Conservation (phyloP, 1,140 invertebrate genomes). For the Leptinotarsa texana region DNA sequence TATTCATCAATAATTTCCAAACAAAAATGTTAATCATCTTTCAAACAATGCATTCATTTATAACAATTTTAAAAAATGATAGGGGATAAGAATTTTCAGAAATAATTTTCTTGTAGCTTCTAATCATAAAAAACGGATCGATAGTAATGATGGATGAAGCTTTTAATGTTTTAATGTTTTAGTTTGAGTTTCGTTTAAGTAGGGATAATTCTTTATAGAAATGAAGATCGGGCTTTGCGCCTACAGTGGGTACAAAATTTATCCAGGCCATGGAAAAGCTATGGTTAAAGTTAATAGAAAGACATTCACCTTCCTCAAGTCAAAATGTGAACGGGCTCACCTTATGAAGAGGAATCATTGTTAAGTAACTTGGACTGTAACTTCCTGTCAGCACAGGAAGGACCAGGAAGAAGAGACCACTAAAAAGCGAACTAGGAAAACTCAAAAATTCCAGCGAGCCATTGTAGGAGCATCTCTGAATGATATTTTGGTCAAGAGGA, state of each 20-base stretch:
- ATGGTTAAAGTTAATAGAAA: slow-evolving; percentile 98
- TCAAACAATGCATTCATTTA: no score
- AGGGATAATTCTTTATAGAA: slow-evolving; percentile 30
- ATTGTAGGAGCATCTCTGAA: slow-evolving; percentile 96
- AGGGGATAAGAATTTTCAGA: no score
- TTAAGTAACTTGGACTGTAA: slow-evolving; percentile 98
- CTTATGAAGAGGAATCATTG: slow-evolving; percentile 98
- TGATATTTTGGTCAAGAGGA: slow-evolving; percentile 98
- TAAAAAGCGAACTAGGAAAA: slow-evolving; percentile 93
- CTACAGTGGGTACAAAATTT: slow-evolving; percentile 99
- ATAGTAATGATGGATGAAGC: no score
- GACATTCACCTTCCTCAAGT: slow-evolving; percentile 93
- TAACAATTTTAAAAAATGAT: no score
- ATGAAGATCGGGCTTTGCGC: slow-evolving; percentile 90
- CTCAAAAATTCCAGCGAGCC: slow-evolving; percentile 95
- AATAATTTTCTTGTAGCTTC: no score
- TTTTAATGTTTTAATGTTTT: no score
- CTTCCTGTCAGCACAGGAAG: slow-evolving; percentile 94
- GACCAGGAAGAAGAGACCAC: slow-evolving; percentile 92
- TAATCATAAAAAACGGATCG: no score
- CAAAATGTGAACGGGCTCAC: slow-evolving; percentile 94
- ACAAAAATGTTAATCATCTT: no score
- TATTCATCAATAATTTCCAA: no score
- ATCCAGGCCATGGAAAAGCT: slow-evolving; percentile 99
- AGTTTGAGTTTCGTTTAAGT: no score